Evolutionary conservation across 2,888 invertebrate genomes (phyloP).

Genomic region (Xanthorhoe designata): DNA sequence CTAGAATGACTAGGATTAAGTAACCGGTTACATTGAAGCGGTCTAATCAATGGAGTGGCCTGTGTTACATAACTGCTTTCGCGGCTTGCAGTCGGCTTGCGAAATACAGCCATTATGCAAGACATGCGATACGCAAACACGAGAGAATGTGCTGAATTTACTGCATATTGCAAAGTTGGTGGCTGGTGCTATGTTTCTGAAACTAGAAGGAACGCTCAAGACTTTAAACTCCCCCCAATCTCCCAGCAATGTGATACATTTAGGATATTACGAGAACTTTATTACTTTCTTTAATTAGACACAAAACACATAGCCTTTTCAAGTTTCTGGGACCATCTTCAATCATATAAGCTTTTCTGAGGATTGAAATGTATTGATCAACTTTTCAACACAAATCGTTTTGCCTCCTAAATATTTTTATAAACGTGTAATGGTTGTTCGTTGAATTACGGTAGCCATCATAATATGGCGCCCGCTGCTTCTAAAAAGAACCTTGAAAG

Average conservation of each 20-base stretch:
- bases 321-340: neutral
- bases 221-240: neutral
- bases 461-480: neutral
- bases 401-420: neutral
- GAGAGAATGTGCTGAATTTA: conserved; percentile 54
- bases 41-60: conserved; percentile 77
- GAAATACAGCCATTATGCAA: conserved; percentile 77
- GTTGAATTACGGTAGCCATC: neutral
- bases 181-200: conserved; percentile 14
- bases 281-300: neutral
- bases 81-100: conserved; percentile 70
- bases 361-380: neutral
- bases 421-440: neutral
- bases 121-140: conserved; percentile 71
- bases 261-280: neutral
- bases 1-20: conserved; percentile 63
- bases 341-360: neutral
- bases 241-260: neutral
- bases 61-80: conserved; percentile 81
- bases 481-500: neutral
- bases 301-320: no score
- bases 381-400: neutral
- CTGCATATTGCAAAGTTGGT: conserved; percentile 27
- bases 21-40: conserved; percentile 74
- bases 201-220: neutral